Percentiles rank a stretch among this genome's conserved stretches.
These are phyloP conservation scores for Caenorhabditis sp. DNA, from an alignment of 2,888 invertebrate species.

Conservation along the genomic window DNA sequence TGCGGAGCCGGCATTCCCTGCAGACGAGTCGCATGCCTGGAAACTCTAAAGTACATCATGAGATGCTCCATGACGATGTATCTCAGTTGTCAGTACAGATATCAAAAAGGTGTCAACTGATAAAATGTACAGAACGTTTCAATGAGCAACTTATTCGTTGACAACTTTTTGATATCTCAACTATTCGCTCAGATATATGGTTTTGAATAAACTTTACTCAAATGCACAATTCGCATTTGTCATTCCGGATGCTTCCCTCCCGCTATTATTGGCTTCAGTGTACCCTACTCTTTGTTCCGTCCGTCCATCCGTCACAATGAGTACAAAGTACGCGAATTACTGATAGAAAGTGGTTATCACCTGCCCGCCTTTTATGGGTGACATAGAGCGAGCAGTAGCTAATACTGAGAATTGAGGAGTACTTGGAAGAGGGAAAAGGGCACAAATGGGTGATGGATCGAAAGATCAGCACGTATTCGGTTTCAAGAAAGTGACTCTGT, in stretches of 20 bases:
- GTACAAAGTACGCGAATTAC: not conserved
- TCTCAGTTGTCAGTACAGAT: not conserved
- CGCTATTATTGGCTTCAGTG: not conserved
- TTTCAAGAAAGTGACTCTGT: too few species aligned
- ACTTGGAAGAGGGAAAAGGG: too few species aligned
- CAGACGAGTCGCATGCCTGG: conserved; percentile 65
- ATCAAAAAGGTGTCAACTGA: not conserved
- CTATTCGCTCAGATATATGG: too few species aligned
- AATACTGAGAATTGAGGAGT: too few species aligned
- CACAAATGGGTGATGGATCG: too few species aligned
- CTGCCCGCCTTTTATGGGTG: not conserved
- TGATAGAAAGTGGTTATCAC: not conserved
- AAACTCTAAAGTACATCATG: conserved; percentile 35
- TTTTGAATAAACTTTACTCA: too few species aligned
- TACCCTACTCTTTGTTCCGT: not conserved
- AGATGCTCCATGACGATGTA: not conserved
- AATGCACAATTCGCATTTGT: too few species aligned
- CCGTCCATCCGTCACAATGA: not conserved
- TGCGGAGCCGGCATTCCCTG: conserved; percentile 62
- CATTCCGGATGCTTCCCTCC: not conserved
- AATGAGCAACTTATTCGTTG: too few species aligned
- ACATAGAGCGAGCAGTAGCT: too few species aligned
- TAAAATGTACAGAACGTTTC: too few species aligned
- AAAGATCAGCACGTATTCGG: too few species aligned
- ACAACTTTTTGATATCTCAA: too few species aligned